Evolutionary conservation across 2,888 invertebrate species (phyloP).

Genomic region (Spatulosminthurus flaviceps): DNA sequence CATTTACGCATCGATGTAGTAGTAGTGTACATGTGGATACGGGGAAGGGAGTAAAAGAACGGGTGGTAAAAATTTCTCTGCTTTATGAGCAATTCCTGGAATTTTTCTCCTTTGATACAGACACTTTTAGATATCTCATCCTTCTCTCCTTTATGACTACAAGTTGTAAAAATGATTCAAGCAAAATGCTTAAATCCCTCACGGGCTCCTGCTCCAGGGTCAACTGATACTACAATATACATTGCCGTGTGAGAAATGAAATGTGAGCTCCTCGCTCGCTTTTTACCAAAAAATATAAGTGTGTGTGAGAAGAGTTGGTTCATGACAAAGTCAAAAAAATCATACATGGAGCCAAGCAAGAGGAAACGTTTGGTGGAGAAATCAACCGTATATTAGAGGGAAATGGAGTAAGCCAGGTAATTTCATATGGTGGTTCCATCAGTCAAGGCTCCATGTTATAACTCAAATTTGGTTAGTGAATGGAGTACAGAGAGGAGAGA

Average conservation of each 20-base stretch:
- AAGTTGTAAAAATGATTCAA: slow-evolving; percentile 45
- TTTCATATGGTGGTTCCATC: background rate
- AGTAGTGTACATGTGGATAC: background rate
- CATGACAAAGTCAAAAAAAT: background rate
- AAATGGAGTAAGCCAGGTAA: slow-evolving; percentile 14
- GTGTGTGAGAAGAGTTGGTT: too few relatives aligned
- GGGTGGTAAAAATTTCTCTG: background rate
- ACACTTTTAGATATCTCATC: slow-evolving; percentile 34
- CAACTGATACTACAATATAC: slow-evolving; percentile 8
- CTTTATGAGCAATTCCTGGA: background rate
- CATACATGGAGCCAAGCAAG: too few relatives aligned
- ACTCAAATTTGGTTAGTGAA: background rate
- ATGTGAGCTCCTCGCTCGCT: background rate
- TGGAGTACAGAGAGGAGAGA: too few relatives aligned
- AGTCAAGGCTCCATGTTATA: background rate
- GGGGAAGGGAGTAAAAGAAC: too few relatives aligned
- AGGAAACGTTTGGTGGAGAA: slow-evolving; percentile 15
- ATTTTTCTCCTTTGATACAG: slow-evolving; percentile 24
- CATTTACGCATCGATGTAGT: background rate
- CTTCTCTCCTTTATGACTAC: slow-evolving; percentile 48
- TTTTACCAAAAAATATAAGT: too few relatives aligned
- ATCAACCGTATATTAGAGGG: background rate
- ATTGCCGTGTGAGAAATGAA: slow-evolving; percentile 15
- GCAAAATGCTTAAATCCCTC: slow-evolving; percentile 32
- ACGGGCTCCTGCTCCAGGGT: background rate